Percentiles rank a stretch among this genome's conserved stretches.
phyloP scores from a whole-genome alignment of 2,797 vertebrate species.

The Morelia viridis region DNA sequence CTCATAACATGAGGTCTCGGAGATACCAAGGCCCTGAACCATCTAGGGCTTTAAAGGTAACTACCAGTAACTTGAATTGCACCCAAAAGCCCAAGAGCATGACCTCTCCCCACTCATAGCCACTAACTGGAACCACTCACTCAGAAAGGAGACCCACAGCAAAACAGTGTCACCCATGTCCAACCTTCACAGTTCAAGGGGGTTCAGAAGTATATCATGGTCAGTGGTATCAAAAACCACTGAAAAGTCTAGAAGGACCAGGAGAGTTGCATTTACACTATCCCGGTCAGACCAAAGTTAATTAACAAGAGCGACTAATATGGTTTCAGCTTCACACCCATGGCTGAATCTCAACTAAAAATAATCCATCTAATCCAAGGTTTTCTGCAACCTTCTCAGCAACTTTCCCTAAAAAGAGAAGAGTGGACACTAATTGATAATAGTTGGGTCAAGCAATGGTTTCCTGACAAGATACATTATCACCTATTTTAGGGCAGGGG shows the following conservation, averaged over 20 bases:
- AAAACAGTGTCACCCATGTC: not conserved
- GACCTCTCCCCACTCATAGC: no score
- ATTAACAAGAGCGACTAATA: not conserved
- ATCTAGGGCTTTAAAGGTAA: no score
- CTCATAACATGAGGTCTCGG: no score
- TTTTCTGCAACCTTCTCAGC: not conserved
- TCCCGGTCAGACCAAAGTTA: not conserved
- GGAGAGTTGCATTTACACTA: not conserved
- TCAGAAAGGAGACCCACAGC: no score
- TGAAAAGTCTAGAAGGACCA: not conserved
- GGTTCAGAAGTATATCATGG: not conserved
- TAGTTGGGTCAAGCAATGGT: not conserved
- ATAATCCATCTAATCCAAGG: not conserved
- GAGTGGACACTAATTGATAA: not conserved
- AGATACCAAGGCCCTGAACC: no score
- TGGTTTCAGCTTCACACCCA: not conserved
- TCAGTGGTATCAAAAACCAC: not conserved
- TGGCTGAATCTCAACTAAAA: not conserved
- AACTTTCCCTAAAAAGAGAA: not conserved
- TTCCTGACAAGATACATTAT: not conserved
- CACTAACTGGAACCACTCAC: no score
- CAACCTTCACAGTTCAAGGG: not conserved
- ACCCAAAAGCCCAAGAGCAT: no score
- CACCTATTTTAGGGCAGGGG: not conserved
- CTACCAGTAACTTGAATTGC: no score